These are phyloP conservation scores for Phrynocephalus guinanensis DNA, from an alignment of 2,797 vertebrate genomes.

Conservation along the genomic window DNA sequence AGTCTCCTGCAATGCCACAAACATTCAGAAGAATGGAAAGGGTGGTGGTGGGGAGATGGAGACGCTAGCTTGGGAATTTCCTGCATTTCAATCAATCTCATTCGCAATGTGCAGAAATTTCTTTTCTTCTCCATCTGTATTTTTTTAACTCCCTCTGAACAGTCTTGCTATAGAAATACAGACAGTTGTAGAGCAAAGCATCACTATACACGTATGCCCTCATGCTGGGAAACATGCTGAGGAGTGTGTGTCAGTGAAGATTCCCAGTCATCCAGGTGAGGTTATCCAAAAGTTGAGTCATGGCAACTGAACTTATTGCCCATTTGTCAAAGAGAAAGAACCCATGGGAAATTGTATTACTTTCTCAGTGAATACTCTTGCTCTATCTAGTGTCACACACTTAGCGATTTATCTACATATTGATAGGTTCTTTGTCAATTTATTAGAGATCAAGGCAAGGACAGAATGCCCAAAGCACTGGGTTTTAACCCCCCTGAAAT, in stretches of 20 bases:
- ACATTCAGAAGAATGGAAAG: not conserved
- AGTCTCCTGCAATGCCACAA: not conserved
- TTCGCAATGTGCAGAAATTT: not conserved
- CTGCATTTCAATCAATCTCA: conserved; percentile 17
- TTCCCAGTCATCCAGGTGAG: too few species aligned
- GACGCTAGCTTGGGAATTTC: conserved; percentile 34
- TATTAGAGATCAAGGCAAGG: not conserved
- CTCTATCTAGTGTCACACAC: not conserved
- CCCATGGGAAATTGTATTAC: not conserved
- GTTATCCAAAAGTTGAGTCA: too few species aligned
- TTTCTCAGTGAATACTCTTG: not conserved
- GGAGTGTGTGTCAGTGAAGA: too few species aligned
- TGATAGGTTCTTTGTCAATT: not conserved
- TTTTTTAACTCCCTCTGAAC: conserved; percentile 9
- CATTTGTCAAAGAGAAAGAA: not conserved
- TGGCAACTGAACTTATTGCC: too few species aligned
- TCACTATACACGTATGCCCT: too few species aligned
- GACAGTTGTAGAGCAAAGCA: not conserved
- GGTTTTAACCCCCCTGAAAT: too few species aligned
- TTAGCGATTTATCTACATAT: not conserved
- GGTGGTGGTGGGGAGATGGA: not conserved
- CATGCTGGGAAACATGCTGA: not conserved
- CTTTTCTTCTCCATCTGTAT: conserved; percentile 4
- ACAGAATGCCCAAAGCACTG: too few species aligned
- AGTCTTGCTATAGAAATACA: not conserved